phyloP scores from a whole-genome alignment of 2,113 vertebrate genomes.

The Acrocephalus kingi region DNA sequence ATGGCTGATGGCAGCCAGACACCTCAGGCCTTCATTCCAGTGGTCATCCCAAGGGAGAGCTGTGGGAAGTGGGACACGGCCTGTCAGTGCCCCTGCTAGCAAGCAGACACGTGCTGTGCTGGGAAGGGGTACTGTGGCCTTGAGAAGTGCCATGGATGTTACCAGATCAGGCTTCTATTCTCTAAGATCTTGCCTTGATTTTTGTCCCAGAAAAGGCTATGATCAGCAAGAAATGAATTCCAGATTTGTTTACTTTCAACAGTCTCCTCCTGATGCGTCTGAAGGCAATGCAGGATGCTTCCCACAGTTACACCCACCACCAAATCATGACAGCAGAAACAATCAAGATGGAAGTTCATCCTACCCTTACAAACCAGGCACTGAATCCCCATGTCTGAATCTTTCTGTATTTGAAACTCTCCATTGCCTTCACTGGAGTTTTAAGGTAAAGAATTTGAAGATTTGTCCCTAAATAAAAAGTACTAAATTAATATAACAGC shows the following conservation, averaged over 20 bases:
- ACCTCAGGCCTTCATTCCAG: not conserved
- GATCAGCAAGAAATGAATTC: not conserved
- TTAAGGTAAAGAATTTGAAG: not conserved
- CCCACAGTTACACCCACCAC: not conserved
- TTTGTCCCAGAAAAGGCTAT: not conserved
- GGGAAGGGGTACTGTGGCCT: not conserved
- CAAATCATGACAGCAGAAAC: not conserved
- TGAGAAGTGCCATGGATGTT: not conserved
- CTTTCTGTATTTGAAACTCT: not conserved
- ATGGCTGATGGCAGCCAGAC: not conserved
- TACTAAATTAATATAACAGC: constrained; percentile 6
- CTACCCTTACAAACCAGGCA: rapidly evolving
- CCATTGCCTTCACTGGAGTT: not conserved
- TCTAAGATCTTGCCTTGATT: not conserved
- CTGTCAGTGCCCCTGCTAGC: not conserved
- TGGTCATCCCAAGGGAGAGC: not conserved
- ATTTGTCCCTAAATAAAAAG: constrained; percentile 14
- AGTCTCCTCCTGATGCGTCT: not conserved
- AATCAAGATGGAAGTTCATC: not conserved
- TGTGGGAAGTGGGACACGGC: not conserved
- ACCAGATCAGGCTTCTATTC: not conserved
- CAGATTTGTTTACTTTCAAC: not conserved
- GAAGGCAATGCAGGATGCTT: not conserved
- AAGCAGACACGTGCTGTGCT: rapidly evolving
- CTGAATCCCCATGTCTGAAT: not conserved